Evolutionary conservation across 2,113 vertebrate species (phyloP).

Genomic region (Hippocampus comes): DNA sequence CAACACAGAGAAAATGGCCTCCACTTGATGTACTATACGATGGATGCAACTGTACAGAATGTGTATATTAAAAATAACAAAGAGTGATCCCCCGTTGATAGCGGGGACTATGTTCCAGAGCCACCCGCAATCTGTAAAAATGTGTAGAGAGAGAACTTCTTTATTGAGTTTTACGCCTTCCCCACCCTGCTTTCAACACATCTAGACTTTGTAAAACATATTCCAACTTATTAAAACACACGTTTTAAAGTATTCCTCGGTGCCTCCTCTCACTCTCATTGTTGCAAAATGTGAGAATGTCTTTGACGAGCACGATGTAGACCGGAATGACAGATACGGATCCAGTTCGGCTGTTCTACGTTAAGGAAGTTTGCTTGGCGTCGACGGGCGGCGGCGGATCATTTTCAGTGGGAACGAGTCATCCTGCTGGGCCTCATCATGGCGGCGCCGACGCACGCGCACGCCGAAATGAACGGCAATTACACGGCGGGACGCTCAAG

Average conservation of each 20-base stretch:
- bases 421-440: conserved; percentile 3
- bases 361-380: too few species aligned
- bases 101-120: background rate
- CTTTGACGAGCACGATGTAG: too few species aligned
- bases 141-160: background rate
- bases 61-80: background rate
- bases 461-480: conserved; percentile 7
- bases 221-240: too few species aligned
- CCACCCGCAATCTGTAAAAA: background rate
- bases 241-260: too few species aligned
- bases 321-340: too few species aligned
- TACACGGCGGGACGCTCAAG: background rate
- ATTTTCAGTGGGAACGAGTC: background rate
- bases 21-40: background rate
- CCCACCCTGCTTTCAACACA: too few species aligned
- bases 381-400: background rate
- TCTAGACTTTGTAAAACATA: too few species aligned
- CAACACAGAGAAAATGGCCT: background rate
- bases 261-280: too few species aligned
- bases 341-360: too few species aligned
- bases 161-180: background rate
- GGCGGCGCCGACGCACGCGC: background rate
- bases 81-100: background rate
- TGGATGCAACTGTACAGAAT: conserved; percentile 5
- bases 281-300: too few species aligned